phyloP scores from a whole-genome alignment of 2,797 vertebrate genomes.

The Atherinosoma microstoma region DNA sequence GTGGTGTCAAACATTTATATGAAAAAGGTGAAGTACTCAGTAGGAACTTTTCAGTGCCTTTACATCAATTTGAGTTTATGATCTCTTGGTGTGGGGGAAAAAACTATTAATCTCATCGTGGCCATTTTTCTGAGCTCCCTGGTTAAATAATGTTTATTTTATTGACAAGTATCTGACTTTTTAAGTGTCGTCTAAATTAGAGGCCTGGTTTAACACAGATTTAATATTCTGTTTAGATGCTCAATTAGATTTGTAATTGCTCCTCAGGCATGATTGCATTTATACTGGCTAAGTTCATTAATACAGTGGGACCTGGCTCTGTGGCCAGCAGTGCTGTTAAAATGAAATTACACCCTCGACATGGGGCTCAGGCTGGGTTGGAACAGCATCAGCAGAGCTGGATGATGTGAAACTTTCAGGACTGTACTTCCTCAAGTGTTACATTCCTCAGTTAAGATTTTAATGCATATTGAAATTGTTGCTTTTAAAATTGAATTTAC shows the following conservation, averaged over 20 bases:
- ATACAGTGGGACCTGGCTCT: constrained; percentile 69
- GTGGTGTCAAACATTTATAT: too few species aligned
- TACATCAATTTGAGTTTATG: constrained; percentile 34
- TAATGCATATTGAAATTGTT: constrained; percentile 31
- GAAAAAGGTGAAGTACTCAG: too few species aligned
- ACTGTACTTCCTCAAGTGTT: constrained; percentile 27
- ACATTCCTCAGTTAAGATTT: constrained; percentile 34
- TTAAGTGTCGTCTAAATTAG: constrained; percentile 79
- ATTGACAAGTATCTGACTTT: constrained; percentile 75
- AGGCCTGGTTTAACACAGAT: constrained; percentile 72
- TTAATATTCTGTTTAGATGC: constrained; percentile 84
- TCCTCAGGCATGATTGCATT: constrained; percentile 81
- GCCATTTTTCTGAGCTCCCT: constrained; percentile 39
- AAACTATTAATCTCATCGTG: constrained; percentile 24
- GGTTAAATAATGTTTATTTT: constrained; percentile 70
- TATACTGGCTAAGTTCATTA: constrained; percentile 82
- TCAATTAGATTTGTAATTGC: constrained; percentile 83
- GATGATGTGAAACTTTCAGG: constrained; percentile 38
- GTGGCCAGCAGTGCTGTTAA: constrained; percentile 78
- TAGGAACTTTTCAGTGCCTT: constrained; percentile 1
- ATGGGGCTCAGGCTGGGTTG: constrained; percentile 41
- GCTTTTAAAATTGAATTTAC: constrained; percentile 49
- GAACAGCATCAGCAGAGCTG: constrained; percentile 47
- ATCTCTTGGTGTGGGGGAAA: constrained; percentile 1
- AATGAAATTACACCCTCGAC: constrained; percentile 75